Evolutionary conservation across 2,797 vertebrate species (phyloP).

Genomic region (Carapus acus): DNA sequence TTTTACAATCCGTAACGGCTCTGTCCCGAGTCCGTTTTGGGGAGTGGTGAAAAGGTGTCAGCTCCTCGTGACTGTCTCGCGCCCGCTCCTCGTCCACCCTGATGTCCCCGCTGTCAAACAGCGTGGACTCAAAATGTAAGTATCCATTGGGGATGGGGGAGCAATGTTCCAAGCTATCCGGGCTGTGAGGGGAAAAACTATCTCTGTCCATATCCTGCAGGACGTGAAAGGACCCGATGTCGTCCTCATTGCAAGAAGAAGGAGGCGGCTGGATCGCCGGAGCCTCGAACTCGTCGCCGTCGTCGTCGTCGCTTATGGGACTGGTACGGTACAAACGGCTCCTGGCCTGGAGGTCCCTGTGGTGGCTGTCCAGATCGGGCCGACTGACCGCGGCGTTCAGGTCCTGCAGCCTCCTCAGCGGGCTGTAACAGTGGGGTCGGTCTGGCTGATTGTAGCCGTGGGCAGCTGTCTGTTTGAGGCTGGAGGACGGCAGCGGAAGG

Average conservation of each 20-base stretch:
- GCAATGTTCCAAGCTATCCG: conserved; percentile 65
- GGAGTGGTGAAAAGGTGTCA: conserved; percentile 47
- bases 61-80: conserved; percentile 48
- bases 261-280: conserved; percentile 59
- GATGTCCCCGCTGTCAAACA: conserved; percentile 71
- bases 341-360: conserved; percentile 53
- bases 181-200: conserved; percentile 66
- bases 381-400: conserved; percentile 81
- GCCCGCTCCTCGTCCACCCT: conserved; percentile 64
- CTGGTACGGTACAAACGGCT: conserved; percentile 62
- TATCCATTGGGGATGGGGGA: conserved; percentile 69
- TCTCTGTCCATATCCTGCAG: conserved; percentile 59
- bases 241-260: conserved; percentile 56
- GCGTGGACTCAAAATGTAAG: conserved; percentile 75
- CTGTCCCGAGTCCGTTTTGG: conserved; percentile 46
- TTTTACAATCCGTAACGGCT: conserved; percentile 40
- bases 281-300: conserved; percentile 62
- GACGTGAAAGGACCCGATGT: conserved; percentile 45
- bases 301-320: conserved; percentile 56
- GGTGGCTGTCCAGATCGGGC: conserved; percentile 49
- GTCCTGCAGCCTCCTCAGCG: conserved; percentile 83
- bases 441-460: conserved; percentile 75
- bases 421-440: conserved; percentile 81
- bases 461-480: conserved; percentile 67
- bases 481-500: conserved; percentile 67